phyloP scores from a whole-genome alignment of 2,888 invertebrate species.

The Agrypnus murinus region DNA sequence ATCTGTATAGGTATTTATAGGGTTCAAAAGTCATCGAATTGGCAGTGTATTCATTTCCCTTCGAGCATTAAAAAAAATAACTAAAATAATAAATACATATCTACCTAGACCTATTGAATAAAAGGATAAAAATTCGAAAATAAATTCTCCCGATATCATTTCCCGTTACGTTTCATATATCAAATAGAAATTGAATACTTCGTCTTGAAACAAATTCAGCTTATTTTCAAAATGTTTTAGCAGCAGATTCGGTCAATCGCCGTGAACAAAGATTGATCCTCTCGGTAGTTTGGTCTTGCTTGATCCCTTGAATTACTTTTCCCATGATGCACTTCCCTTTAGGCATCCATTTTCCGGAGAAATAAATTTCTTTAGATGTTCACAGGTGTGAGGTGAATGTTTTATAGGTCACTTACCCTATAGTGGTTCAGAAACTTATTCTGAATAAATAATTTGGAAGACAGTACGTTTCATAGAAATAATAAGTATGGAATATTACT shows the following conservation, averaged over 20 bases:
- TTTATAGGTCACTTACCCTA: constrained; percentile 8
- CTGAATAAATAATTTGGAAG: background rate
- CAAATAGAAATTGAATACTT: constrained; percentile 10
- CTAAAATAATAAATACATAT: too few relatives aligned
- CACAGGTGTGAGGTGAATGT: background rate
- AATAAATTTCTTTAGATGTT: constrained; percentile 2
- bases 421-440: background rate
- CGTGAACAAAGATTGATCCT: constrained; percentile 39
- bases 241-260: constrained; percentile 32
- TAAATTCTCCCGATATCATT: too few relatives aligned
- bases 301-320: constrained; percentile 38
- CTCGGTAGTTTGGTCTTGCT: constrained; percentile 25
- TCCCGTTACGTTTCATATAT: background rate
- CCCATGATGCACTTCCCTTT: constrained; percentile 25
- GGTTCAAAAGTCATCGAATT: too few relatives aligned
- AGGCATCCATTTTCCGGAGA: constrained; percentile 1
- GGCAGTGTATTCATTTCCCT: too few relatives aligned
- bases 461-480: background rate
- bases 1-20: too few relatives aligned
- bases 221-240: constrained; percentile 34
- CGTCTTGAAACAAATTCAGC: constrained; percentile 26
- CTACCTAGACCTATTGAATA: too few relatives aligned
- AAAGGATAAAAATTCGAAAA: too few relatives aligned
- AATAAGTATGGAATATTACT: too few relatives aligned
- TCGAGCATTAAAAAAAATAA: too few relatives aligned